Evolutionary conservation across 1,140 invertebrate genomes (phyloP).

Genomic region (Wiebesia pumilae): DNA sequence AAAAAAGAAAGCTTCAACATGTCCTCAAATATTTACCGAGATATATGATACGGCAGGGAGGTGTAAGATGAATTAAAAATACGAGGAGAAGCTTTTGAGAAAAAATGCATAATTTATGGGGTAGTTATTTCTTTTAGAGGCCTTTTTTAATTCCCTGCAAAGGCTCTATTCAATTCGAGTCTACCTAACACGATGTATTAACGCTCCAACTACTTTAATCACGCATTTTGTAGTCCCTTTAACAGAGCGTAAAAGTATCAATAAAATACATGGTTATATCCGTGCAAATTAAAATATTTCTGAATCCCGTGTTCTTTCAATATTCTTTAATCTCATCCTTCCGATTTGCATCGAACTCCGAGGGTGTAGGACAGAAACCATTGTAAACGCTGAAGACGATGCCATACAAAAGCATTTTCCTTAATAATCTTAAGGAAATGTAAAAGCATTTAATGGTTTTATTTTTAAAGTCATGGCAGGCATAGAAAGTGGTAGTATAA

Average conservation of each 20-base stretch:
- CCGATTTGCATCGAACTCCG: too few species aligned
- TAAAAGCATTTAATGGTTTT: too few species aligned
- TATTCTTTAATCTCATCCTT: too few species aligned
- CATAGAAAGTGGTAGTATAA: background rate
- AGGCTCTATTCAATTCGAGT: constrained; percentile 1
- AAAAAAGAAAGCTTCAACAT: constrained; percentile 33
- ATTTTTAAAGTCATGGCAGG: background rate
- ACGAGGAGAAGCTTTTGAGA: constrained; percentile 18
- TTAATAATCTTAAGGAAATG: too few species aligned
- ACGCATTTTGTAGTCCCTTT: constrained; percentile 47
- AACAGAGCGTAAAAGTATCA: too few species aligned
- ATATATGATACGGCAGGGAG: constrained; percentile 31
- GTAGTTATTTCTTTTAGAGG: background rate
- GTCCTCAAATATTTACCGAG: constrained; percentile 52
- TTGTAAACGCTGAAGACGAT: too few species aligned
- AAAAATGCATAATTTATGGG: constrained; percentile 45
- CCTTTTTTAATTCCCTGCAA: constrained; percentile 6
- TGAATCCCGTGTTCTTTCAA: too few species aligned
- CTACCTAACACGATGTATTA: constrained; percentile 35
- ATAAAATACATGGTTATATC: too few species aligned
- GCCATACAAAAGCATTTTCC: too few species aligned
- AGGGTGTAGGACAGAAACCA: too few species aligned
- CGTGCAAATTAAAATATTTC: too few species aligned
- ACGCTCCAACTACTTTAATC: background rate
- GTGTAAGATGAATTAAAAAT: constrained; percentile 45